phyloP scores from a whole-genome alignment of 35 echinoderm and acorn worm genomes.

The Patiria miniata region DNA sequence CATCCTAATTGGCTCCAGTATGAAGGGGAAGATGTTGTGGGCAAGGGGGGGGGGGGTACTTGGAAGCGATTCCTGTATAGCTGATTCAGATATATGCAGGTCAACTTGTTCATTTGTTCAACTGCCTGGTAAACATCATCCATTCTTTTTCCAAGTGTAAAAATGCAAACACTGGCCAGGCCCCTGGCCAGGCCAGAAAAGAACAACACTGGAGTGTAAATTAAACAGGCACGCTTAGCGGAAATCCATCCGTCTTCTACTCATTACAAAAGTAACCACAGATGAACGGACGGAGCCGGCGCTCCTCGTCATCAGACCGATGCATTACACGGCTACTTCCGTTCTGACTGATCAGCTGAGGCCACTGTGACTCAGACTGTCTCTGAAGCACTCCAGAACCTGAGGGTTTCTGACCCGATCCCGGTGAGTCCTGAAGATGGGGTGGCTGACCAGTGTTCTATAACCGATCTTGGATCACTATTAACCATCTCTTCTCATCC shows the following conservation, averaged over 20 bases:
- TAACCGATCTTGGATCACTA: background rate
- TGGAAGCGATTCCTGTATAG: background rate
- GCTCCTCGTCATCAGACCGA: background rate
- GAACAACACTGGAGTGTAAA: constrained; percentile 15
- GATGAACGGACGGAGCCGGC: background rate
- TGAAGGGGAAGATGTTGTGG: too few species aligned
- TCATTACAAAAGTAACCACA: background rate
- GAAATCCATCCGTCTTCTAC: constrained; percentile 11
- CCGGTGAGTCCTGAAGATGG: background rate
- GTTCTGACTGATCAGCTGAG: background rate
- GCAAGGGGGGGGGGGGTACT: too few species aligned
- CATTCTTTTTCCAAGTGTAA: background rate
- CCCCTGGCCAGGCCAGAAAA: background rate
- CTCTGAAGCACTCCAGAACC: constrained; percentile 1
- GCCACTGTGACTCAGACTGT: constrained; percentile 12
- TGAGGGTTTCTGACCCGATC: background rate
- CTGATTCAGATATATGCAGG: too few species aligned
- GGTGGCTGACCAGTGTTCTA: background rate
- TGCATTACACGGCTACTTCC: background rate
- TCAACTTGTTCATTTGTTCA: constrained; percentile 22
- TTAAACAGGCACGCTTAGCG: constrained; percentile 20
- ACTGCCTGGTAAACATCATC: background rate
- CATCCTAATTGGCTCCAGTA: too few species aligned
- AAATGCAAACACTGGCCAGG: background rate
- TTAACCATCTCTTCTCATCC: background rate